Percentiles rank a stretch among this genome's conserved stretches.
These are phyloP conservation scores for Gonocerus acuteangulatus DNA, from an alignment of 2,888 invertebrate species.

Conservation along the genomic window DNA sequence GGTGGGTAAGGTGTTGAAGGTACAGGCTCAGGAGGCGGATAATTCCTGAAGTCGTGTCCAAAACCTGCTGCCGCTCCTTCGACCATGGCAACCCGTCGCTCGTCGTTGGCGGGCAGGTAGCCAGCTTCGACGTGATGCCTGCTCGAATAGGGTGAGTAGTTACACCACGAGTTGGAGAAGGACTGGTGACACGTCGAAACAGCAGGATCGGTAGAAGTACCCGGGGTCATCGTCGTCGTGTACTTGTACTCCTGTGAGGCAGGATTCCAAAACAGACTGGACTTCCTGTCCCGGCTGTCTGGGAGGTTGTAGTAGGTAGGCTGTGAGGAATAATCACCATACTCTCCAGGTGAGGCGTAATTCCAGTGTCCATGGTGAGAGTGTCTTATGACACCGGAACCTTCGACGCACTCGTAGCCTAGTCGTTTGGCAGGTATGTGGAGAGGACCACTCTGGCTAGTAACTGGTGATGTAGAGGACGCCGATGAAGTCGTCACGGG, in stretches of 20 bases:
- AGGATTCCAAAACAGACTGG: slow-evolving; percentile 56
- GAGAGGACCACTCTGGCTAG: slow-evolving; percentile 58
- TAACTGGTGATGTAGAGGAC: slow-evolving; percentile 60
- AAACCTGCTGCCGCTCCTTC: slow-evolving; percentile 56
- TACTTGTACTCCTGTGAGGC: slow-evolving; percentile 53
- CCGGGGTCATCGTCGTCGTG: slow-evolving; percentile 37
- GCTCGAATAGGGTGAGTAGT: slow-evolving; percentile 57
- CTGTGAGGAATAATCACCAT: slow-evolving; percentile 59
- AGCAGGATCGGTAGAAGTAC: slow-evolving; percentile 44
- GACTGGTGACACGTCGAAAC: slow-evolving; percentile 47
- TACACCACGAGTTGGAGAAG: slow-evolving; percentile 60
- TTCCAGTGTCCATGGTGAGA: slow-evolving; percentile 63
- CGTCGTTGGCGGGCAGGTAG: slow-evolving; percentile 60
- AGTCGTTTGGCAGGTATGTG: slow-evolving; percentile 83
- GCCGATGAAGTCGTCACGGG: slow-evolving; percentile 55
- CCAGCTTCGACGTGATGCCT: slow-evolving; percentile 54
- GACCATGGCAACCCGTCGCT: slow-evolving; percentile 55
- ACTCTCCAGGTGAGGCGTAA: slow-evolving; percentile 56
- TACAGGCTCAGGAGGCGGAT: slow-evolving; percentile 63
- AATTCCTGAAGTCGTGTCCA: slow-evolving; percentile 68
- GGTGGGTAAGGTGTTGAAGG: slow-evolving; percentile 62
- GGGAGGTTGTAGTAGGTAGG: slow-evolving; percentile 71
- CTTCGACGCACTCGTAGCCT: slow-evolving; percentile 45
- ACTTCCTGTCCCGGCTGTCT: slow-evolving; percentile 39
- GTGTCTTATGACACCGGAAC: slow-evolving; percentile 63